Evolutionary conservation across 2,113 vertebrate species (phyloP), one percentile per base, ranked within the genome.

Genomic region (Boulengeromyrus knoepffleri): DNA sequence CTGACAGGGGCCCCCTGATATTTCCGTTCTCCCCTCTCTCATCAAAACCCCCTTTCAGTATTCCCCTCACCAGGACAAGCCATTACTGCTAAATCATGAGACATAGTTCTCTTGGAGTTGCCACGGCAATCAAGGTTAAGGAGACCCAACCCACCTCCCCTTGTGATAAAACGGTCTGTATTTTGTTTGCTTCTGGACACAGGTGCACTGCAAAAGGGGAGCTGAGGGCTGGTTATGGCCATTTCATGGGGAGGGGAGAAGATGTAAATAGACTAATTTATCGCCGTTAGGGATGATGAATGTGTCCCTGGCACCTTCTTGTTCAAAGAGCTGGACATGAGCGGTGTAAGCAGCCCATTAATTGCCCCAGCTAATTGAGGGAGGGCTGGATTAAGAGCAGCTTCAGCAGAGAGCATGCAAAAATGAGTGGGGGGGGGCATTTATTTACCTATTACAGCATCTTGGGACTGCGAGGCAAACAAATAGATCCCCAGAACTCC

Each of bases 361-460:
- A 77, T 31, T 77, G 70, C 5, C 53, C 39, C 19, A 12, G 39
- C 56, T 58, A 66, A 77, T 46, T 77, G 70, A 13, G n/a, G 5
- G 3, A 47, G 24, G 58, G 58, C 13, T 74, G 74, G 36, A 39
- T 39, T 80, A 47, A 50, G 21, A 50, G 21, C 84, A 50, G 45
- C 47, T 50, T 80, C 17, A 86, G 24, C 46, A 86, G 21, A 24
- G 7, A 21, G 87, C 31, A 39, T 85, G 88, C 9, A 49, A 21
- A 8, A 6, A 17, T 17, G 9, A 4, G n/a, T 7, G 46, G 36
- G 9, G 36, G 19, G 17, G 86, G 47, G 53, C 12, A 24, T 24
- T 83, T 9, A 88, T 45, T 88, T 89, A 91, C 88, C 91, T 88
- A 90, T 86, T 27, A 15, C 45, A 49, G 46, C n/a, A 86, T 47